Evolutionary conservation across 2,113 vertebrate genomes (phyloP).

Genomic region (Lontra canadensis): DNA sequence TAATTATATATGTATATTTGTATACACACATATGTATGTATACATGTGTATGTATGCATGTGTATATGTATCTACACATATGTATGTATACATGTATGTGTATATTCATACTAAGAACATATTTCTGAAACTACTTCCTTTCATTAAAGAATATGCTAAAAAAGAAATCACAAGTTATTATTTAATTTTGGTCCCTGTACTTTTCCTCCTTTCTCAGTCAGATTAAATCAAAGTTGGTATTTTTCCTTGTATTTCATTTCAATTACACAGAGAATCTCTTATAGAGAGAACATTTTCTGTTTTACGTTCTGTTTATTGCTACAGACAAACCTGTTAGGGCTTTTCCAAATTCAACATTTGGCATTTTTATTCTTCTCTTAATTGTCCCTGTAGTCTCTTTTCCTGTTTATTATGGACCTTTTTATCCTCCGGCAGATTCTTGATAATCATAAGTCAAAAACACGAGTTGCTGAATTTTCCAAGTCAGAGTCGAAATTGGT

Average conservation of each 20-base stretch:
- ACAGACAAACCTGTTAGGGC: slow-evolving; percentile 42
- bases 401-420: slow-evolving; percentile 40
- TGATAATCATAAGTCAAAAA: slow-evolving; percentile 44
- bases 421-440: slow-evolving; percentile 51
- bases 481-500: slow-evolving; percentile 13
- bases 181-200: not conserved
- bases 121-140: slow-evolving; percentile 21
- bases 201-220: slow-evolving; percentile 25
- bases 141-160: not conserved
- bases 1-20: not conserved
- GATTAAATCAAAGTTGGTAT: slow-evolving; percentile 13
- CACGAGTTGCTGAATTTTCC: slow-evolving; percentile 39
- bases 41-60: not conserved
- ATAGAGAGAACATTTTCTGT: slow-evolving; percentile 51
- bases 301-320: slow-evolving; percentile 43
- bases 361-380: slow-evolving; percentile 40
- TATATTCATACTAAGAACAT: not conserved
- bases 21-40: not conserved
- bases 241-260: slow-evolving; percentile 44
- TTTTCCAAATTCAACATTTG: slow-evolving; percentile 58
- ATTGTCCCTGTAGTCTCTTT: slow-evolving; percentile 30
- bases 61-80: not conserved
- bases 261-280: not conserved
- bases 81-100: not conserved
- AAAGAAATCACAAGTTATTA: not conserved